A percentile compares a stretch with the other conserved stretches of the same genome.
phyloP scores from a whole-genome alignment of 2,888 invertebrate genomes.

The Odontocolon sp. region DNA sequence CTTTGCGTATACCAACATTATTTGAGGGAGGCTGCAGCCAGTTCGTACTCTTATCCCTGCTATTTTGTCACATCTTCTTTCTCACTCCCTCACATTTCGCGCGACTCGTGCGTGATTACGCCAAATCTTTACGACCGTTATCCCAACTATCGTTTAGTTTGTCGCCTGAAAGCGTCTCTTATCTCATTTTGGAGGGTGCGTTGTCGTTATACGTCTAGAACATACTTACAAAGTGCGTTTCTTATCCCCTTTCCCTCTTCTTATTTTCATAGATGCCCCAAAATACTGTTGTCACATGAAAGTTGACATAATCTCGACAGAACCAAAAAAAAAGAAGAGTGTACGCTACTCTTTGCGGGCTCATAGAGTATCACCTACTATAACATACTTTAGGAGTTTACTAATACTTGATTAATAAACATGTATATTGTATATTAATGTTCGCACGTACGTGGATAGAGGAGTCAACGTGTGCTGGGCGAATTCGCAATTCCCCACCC shows the following conservation, averaged over 20 bases:
- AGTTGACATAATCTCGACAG: too few relatives aligned
- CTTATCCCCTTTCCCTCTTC: background rate
- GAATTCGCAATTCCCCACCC: conserved; percentile 26
- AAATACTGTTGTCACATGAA: too few relatives aligned
- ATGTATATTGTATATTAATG: too few relatives aligned
- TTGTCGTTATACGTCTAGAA: too few relatives aligned
- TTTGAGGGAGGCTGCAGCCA: conserved; percentile 50
- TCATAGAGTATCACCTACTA: too few relatives aligned
- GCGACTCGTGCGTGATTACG: conserved; percentile 58
- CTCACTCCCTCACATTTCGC: conserved; percentile 47
- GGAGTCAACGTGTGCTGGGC: conserved; percentile 1
- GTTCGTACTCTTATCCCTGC: conserved; percentile 36
- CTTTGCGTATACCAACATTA: conserved; percentile 57
- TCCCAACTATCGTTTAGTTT: conserved; percentile 59
- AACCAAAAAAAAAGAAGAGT: too few relatives aligned
- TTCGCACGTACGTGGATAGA: background rate
- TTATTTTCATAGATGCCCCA: background rate
- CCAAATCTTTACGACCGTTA: conserved; percentile 58
- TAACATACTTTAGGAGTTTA: too few relatives aligned
- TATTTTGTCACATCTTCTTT: conserved; percentile 4
- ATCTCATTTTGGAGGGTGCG: conserved; percentile 56
- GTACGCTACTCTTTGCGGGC: too few relatives aligned
- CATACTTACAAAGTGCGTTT: conserved; percentile 25
- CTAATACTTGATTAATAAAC: too few relatives aligned
- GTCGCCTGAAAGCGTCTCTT: conserved; percentile 56